Percentiles rank a stretch among this genome's conserved stretches.
Evolutionary conservation across 2,797 vertebrate genomes (phyloP).

Genomic region (Semotilus atromaculatus): DNA sequence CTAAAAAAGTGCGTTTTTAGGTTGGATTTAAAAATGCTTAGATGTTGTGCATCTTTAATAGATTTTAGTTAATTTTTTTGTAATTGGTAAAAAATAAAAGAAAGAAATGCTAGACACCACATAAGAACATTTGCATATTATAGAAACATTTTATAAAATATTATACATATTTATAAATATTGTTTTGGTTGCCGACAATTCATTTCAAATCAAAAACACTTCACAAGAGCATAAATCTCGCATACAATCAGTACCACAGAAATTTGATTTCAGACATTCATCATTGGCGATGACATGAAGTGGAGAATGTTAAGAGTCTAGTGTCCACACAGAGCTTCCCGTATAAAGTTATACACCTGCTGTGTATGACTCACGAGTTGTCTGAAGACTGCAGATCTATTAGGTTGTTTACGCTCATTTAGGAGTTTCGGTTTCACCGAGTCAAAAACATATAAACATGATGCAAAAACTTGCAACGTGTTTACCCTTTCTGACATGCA

Average conservation of each 20-base stretch:
- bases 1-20: too few relatives aligned
- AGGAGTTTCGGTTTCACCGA: background rate
- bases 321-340: conserved; percentile 2
- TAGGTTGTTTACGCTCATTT: conserved; percentile 13
- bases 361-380: conserved; percentile 42
- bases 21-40: too few relatives aligned
- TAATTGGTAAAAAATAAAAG: background rate
- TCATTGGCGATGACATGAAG: conserved; percentile 23
- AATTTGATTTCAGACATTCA: background rate
- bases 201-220: background rate
- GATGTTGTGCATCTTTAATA: too few relatives aligned
- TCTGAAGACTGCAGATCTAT: conserved; percentile 28
- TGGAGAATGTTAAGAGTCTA: conserved; percentile 22
- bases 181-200: background rate
- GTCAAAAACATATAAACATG: background rate
- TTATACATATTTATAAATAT: too few relatives aligned
- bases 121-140: background rate
- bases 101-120: background rate
- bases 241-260: background rate
- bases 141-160: background rate
- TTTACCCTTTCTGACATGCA: background rate
- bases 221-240: background rate
- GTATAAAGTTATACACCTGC: conserved; percentile 49
- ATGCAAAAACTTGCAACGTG: conserved; percentile 2
- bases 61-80: background rate